phyloP scores from a whole-genome alignment of 2,888 invertebrate genomes.

The Oxyteleia sp. region DNA sequence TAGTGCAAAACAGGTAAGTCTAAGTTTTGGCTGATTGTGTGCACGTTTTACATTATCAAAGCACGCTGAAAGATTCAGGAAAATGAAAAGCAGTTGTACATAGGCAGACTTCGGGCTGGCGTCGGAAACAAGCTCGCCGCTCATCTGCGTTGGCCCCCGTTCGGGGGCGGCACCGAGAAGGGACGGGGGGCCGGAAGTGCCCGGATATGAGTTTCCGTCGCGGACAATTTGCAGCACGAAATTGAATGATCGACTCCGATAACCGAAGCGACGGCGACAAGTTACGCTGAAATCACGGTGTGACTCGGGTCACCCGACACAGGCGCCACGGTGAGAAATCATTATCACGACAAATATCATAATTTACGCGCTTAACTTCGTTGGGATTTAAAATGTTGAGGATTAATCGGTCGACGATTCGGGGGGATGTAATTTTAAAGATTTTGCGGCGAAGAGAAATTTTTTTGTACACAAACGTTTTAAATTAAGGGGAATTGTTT shows the following conservation, averaged over 20 bases:
- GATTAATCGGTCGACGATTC: neutral
- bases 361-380: constrained; percentile 57
- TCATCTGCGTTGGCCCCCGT: too few relatives aligned
- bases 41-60: too few relatives aligned
- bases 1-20: too few relatives aligned
- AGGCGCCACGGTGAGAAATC: constrained; percentile 56
- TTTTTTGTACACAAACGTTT: too few relatives aligned
- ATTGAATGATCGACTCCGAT: constrained; percentile 89
- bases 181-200: too few relatives aligned
- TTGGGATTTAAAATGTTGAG: constrained; percentile 8
- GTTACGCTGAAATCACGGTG: constrained; percentile 69
- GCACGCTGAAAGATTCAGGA: too few relatives aligned
- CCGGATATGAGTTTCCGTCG: constrained; percentile 96
- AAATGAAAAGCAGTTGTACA: too few relatives aligned
- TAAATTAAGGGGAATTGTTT: too few relatives aligned
- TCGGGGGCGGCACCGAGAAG: too few relatives aligned
- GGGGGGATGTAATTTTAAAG: neutral
- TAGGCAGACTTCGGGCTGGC: too few relatives aligned
- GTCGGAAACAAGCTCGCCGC: too few relatives aligned
- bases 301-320: constrained; percentile 67
- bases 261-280: constrained; percentile 80
- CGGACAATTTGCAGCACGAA: constrained; percentile 93
- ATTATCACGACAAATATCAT: constrained; percentile 67
- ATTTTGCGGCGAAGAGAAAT: neutral
- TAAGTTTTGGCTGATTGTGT: too few relatives aligned